phyloP scores from a whole-genome alignment of 1,140 invertebrate genomes.

The Aporrectodea caliginosa region DNA sequence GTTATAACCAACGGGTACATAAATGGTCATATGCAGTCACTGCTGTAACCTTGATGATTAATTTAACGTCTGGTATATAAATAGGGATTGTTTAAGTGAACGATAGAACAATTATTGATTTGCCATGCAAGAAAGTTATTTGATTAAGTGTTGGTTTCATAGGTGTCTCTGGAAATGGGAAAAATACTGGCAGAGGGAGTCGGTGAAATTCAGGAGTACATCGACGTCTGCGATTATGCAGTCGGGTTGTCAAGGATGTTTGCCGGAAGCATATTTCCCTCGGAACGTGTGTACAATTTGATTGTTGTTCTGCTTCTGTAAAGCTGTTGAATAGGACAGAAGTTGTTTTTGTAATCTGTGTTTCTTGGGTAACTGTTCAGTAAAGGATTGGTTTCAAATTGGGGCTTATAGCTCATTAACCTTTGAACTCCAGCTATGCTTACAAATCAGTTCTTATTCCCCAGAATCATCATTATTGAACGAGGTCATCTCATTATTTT shows the following conservation, averaged over 20 bases:
- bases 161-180: conserved; percentile 55
- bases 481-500: no score
- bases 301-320: neutral
- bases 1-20: no score
- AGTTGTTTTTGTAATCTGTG: neutral
- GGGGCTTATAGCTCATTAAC: no score
- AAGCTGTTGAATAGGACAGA: neutral
- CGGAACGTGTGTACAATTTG: conserved; percentile 63
- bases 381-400: no score
- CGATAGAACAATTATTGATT: neutral
- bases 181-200: conserved; percentile 57
- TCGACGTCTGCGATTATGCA: conserved; percentile 98
- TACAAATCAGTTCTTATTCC: no score
- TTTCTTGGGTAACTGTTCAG: no score
- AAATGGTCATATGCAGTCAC: no score
- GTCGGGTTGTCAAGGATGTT: conserved; percentile 90
- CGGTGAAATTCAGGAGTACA: conserved; percentile 86
- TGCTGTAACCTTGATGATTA: no score
- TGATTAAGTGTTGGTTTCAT: neutral
- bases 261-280: conserved; percentile 80
- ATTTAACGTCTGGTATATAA: no score
- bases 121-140: neutral
- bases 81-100: no score
- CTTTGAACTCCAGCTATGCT: no score
- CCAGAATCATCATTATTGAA: no score